A percentile compares a stretch with the other conserved stretches of the same genome.
phyloP scores from a whole-genome alignment of 1,140 invertebrate genomes.

The Limonius californicus region DNA sequence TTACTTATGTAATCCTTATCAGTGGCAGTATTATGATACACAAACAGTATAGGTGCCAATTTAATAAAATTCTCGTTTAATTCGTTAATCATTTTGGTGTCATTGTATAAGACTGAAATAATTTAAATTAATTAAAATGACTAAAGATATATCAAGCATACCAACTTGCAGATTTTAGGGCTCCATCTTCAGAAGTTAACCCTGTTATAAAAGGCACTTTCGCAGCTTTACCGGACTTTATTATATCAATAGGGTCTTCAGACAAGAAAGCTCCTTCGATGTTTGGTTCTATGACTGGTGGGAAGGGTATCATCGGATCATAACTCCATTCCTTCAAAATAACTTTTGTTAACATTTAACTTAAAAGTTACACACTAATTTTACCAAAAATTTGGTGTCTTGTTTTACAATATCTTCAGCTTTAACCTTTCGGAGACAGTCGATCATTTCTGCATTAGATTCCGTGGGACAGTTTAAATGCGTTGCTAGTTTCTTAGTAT shows the following conservation, averaged over 20 bases:
- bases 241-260: conserved; percentile 51
- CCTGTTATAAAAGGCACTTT: conserved; percentile 66
- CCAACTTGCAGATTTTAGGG: conserved; percentile 55
- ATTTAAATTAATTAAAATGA: background rate
- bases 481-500: conserved; percentile 60
- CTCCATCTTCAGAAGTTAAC: conserved; percentile 63
- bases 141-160: background rate
- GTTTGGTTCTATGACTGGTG: conserved; percentile 63
- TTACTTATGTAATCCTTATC: conserved; percentile 49
- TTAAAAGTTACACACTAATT: too few species aligned
- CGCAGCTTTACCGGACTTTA: conserved; percentile 48
- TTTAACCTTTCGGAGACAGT: conserved; percentile 58
- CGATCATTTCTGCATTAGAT: conserved; percentile 51
- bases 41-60: conserved; percentile 55
- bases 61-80: conserved; percentile 55
- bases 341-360: too few species aligned
- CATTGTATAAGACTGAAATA: conserved; percentile 34
- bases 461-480: conserved; percentile 56
- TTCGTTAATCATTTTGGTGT: conserved; percentile 46
- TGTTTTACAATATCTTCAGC: conserved; percentile 59
- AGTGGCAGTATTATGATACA: conserved; percentile 46
- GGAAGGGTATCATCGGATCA: conserved; percentile 70
- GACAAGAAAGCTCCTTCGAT: conserved; percentile 63
- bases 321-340: conserved; percentile 59
- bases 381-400: conserved; percentile 60